phyloP scores from a whole-genome alignment of 2,113 vertebrate species.

The Cisticola juncidis region DNA sequence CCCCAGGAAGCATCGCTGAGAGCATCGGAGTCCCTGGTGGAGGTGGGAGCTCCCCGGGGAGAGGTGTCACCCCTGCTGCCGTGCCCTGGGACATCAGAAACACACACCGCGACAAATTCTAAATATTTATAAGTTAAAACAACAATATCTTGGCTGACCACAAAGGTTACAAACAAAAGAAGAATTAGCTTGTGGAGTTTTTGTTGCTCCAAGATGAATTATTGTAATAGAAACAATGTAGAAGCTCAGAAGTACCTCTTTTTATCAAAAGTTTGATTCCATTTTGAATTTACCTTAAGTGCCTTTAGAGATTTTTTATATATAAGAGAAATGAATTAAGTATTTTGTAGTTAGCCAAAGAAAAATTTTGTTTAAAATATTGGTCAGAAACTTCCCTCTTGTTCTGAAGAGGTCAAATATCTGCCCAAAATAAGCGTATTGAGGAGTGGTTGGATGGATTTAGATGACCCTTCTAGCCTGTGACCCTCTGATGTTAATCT shows the following conservation, averaged over 20 bases:
- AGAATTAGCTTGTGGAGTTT: not conserved
- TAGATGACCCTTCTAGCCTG: not conserved
- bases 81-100: too few relatives aligned
- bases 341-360: not conserved
- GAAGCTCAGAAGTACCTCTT: not conserved
- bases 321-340: not conserved
- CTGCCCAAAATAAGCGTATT: not conserved
- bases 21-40: too few relatives aligned
- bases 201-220: not conserved
- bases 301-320: not conserved
- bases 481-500: not conserved
- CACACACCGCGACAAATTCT: too few relatives aligned
- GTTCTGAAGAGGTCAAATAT: not conserved
- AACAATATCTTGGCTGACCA: not conserved
- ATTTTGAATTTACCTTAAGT: not conserved
- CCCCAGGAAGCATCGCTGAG: too few relatives aligned
- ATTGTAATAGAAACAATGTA: not conserved
- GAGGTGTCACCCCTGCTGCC: too few relatives aligned
- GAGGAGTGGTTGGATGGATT: not conserved
- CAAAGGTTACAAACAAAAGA: not conserved
- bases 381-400: not conserved
- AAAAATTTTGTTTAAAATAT: not conserved
- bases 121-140: not conserved
- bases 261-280: not conserved
- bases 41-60: too few relatives aligned